These are phyloP conservation scores for Gobius niger DNA, from an alignment of 2,113 vertebrate genomes.

Conservation along the genomic window DNA sequence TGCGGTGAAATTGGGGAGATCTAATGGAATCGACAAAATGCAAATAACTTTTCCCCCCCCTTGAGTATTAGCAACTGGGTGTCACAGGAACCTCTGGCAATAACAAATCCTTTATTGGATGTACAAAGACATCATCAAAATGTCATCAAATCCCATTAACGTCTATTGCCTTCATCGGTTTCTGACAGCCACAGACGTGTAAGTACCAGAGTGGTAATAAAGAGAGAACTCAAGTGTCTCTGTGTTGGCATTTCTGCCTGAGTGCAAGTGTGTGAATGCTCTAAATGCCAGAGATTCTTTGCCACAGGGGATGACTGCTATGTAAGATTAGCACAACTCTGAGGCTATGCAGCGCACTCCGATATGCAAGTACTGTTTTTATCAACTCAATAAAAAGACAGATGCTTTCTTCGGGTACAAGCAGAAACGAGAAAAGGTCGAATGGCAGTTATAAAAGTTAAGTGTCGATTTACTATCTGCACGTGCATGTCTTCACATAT, in stretches of 20 bases:
- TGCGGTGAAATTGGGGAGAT: conserved; percentile 43
- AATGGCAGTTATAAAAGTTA: background rate
- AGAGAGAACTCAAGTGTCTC: conserved; percentile 14
- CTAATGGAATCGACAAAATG: conserved; percentile 51
- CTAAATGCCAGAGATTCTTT: conserved; percentile 40
- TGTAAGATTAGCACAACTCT: conserved; percentile 42
- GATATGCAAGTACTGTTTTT: conserved; percentile 22
- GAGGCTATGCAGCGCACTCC: conserved; percentile 14
- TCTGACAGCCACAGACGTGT: conserved; percentile 18
- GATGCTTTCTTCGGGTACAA: conserved; percentile 11
- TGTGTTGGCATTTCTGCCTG: conserved; percentile 29
- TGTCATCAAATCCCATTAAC: conserved; percentile 12
- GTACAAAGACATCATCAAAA: conserved; percentile 19
- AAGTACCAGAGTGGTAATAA: conserved; percentile 17
- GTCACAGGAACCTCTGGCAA: conserved; percentile 14
- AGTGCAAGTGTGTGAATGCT: conserved; percentile 23
- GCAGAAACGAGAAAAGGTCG: background rate
- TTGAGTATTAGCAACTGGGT: conserved; percentile 24
- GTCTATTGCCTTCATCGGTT: conserved; percentile 15
- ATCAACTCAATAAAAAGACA: conserved; percentile 29
- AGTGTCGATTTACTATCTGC: no score
- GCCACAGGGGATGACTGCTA: conserved; percentile 36
- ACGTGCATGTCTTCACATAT: no score
- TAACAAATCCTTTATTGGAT: conserved; percentile 19
- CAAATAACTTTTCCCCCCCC: conserved; percentile 34